Conservation (phyloP, 30 jellyfish, hydroid and myxozoan genomes). For the Cassiopea xamachana region DNA sequence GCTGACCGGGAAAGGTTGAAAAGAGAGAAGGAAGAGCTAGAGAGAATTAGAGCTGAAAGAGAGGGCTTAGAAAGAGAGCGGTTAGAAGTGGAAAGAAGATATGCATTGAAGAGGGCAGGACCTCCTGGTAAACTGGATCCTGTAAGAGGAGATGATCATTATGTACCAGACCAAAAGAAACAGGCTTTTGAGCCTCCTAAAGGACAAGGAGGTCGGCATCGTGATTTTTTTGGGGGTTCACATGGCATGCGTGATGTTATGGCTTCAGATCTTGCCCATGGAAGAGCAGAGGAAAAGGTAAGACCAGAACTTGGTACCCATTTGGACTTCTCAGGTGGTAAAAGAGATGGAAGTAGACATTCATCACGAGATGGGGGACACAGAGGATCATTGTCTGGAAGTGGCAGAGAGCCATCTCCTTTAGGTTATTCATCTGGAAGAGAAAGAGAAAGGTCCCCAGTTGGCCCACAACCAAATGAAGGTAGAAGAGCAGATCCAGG, state of each 20-base stretch:
- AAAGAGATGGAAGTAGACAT: constrained; percentile 55
- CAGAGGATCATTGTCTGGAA: constrained; percentile 25
- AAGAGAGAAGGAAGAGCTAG: constrained; percentile 77
- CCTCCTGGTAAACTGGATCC: constrained; percentile 37
- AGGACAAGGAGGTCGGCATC: constrained; percentile 38
- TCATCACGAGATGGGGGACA: constrained; percentile 56
- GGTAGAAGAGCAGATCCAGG: constrained; percentile 50
- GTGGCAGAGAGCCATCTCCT: constrained; percentile 53
- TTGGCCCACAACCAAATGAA: constrained; percentile 40
- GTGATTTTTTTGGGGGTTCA: constrained; percentile 66
- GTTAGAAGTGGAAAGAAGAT: constrained; percentile 79
- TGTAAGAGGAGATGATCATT: constrained; percentile 27
- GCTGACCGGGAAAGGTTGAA: constrained; percentile 84
- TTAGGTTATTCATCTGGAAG: constrained; percentile 38
- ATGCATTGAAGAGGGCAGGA: constrained; percentile 67
- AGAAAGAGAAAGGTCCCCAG: constrained; percentile 73
- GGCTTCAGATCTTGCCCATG: constrained; percentile 20
- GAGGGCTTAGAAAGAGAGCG: constrained; percentile 91
- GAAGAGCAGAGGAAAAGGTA: constrained; percentile 47
- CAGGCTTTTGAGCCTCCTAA: constrained; percentile 38
- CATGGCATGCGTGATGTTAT: constrained; percentile 23
- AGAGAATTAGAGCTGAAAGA: constrained; percentile 88
- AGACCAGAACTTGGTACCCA: constrained; percentile 28
- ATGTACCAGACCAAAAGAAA: constrained; percentile 68
- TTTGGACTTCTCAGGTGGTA: constrained; percentile 13